A percentile compares a stretch with the other conserved stretches of the same genome.
Conservation (phyloP, 1,140 invertebrate genomes). For the Chymomyza costata region DNA sequence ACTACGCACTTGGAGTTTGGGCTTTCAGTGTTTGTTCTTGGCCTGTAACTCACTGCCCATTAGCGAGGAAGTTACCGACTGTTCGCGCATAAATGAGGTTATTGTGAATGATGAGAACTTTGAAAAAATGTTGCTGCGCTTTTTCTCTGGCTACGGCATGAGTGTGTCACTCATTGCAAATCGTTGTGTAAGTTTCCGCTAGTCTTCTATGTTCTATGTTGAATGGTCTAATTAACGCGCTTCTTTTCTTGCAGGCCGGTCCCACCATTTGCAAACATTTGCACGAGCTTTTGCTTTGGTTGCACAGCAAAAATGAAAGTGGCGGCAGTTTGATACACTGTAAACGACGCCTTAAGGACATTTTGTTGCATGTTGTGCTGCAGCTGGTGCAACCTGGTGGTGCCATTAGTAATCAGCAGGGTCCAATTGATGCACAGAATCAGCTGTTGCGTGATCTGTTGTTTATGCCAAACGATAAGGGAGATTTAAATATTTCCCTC, state of each 20-base stretch:
- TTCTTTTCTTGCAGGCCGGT: constrained; percentile 79
- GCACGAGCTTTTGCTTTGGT: constrained; percentile 82
- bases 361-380: constrained; percentile 83
- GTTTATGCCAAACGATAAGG: constrained; percentile 81
- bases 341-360: constrained; percentile 81
- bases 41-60: constrained; percentile 76
- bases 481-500: constrained; percentile 83
- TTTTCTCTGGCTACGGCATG: constrained; percentile 83
- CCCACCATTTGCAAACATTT: constrained; percentile 85
- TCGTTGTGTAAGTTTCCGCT: constrained; percentile 55
- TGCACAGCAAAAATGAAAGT: constrained; percentile 83
- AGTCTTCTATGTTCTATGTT: neutral
- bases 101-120: constrained; percentile 84
- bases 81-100: constrained; percentile 77
- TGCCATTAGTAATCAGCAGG: constrained; percentile 82
- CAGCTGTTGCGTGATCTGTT: constrained; percentile 83
- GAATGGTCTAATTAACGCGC: neutral
- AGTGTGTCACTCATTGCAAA: constrained; percentile 66
- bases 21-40: constrained; percentile 80
- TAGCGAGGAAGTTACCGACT: constrained; percentile 52
- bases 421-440: constrained; percentile 89
- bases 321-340: constrained; percentile 76
- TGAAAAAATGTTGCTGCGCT: constrained; percentile 82
- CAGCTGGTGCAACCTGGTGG: constrained; percentile 83
- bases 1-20: constrained; percentile 84